Conservation (phyloP, 2,888 invertebrate genomes). For the Caenorhabditis afra region DNA sequence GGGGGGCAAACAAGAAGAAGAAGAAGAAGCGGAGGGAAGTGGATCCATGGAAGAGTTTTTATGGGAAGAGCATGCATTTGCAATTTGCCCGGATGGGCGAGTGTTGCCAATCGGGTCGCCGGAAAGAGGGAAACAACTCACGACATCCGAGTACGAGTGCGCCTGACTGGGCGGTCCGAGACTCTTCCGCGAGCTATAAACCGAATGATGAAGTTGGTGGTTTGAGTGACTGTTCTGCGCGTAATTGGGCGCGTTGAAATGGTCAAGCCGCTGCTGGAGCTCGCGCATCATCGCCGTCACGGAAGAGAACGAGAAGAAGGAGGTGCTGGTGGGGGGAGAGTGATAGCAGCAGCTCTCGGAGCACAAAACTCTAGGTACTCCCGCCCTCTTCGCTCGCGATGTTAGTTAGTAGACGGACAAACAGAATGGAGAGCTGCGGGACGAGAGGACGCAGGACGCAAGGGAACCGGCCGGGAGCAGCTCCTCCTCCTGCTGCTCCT, state of each 20-base stretch:
- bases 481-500: conserved; percentile 12
- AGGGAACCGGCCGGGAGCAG: conserved; percentile 17
- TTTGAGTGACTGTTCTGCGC: conserved; percentile 41
- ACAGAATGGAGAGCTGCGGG: conserved; percentile 9
- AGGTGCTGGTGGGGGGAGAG: not conserved
- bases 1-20: conserved; percentile 23
- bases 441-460: conserved; percentile 4
- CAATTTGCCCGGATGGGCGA: conserved; percentile 38
- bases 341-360: no score
- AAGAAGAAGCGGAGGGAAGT: conserved; percentile 9
- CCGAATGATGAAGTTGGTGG: conserved; percentile 49
- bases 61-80: conserved; percentile 42
- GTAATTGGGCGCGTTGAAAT: conserved; percentile 44
- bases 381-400: conserved; percentile 37
- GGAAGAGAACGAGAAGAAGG: not conserved
- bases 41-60: conserved; percentile 28
- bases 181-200: conserved; percentile 67
- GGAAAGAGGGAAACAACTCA: conserved; percentile 60
- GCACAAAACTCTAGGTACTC: conserved; percentile 28
- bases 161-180: conserved; percentile 69
- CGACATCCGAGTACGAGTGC: conserved; percentile 69
- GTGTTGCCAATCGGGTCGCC: conserved; percentile 3
- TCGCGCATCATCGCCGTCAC: conserved; percentile 66
- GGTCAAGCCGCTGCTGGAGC: conserved; percentile 68
- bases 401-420: conserved; percentile 16